phyloP scores from a whole-genome alignment of 2,113 vertebrate genomes.

The Sula dactylatra region DNA sequence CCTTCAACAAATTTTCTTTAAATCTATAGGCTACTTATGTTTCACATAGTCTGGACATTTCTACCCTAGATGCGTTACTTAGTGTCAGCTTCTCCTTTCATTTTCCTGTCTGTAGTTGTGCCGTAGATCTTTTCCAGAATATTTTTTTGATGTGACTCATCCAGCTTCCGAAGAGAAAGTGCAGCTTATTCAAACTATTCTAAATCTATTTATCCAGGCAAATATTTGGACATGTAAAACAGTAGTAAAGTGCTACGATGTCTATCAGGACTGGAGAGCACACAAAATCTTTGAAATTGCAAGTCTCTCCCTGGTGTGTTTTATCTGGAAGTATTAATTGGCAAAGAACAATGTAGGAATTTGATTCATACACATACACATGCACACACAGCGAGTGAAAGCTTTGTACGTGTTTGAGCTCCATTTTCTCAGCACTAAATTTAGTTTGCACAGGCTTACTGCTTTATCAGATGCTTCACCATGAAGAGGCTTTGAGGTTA shows the following conservation, averaged over 20 bases:
- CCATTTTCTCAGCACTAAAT: background rate
- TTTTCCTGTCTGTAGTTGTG: background rate
- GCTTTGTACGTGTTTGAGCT: background rate
- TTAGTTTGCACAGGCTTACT: background rate
- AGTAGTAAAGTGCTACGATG: background rate
- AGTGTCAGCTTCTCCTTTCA: background rate
- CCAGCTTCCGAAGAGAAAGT: background rate
- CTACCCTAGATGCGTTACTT: background rate
- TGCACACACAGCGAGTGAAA: background rate
- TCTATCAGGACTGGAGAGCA: slow-evolving; percentile 30
- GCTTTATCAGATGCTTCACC: background rate
- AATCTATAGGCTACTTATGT: background rate
- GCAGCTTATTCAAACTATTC: slow-evolving; percentile 34
- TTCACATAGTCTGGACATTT: background rate
- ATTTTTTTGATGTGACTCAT: background rate
- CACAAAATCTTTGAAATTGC: background rate
- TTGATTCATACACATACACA: background rate
- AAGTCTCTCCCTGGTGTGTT: background rate
- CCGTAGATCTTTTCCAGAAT: background rate
- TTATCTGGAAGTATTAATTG: background rate
- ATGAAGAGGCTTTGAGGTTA: background rate
- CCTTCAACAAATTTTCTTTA: background rate
- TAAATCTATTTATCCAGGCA: slow-evolving; percentile 52
- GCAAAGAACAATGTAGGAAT: background rate
- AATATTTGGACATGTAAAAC: slow-evolving; percentile 61